phyloP scores from a whole-genome alignment of 1,140 invertebrate species.

The Theocolax elegans region DNA sequence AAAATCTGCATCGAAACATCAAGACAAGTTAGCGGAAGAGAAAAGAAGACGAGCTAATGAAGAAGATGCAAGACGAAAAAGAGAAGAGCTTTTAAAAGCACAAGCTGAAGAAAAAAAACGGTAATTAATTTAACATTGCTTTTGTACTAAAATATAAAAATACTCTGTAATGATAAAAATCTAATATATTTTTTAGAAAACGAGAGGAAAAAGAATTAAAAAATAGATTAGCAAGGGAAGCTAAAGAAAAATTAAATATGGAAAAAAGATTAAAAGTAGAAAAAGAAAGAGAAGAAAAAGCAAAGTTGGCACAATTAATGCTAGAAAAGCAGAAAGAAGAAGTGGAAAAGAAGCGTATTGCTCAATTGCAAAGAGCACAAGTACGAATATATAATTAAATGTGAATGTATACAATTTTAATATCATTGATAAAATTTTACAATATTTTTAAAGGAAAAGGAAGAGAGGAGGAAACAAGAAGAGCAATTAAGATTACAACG shows the following conservation, averaged over 20 bases:
- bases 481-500: constrained; percentile 60
- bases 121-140: constrained; percentile 42
- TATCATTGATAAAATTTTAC: neutral
- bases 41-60: constrained; percentile 51
- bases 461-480: constrained; percentile 65
- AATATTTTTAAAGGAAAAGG: constrained; percentile 59
- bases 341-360: constrained; percentile 56
- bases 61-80: constrained; percentile 60
- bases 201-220: constrained; percentile 72
- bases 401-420: neutral
- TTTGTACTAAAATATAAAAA: neutral
- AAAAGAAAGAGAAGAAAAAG: constrained; percentile 63
- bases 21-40: constrained; percentile 57
- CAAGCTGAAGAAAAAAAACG: constrained; percentile 69
- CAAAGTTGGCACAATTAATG: constrained; percentile 50
- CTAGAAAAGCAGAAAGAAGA: constrained; percentile 61
- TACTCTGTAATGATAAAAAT: neutral
- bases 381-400: constrained; percentile 37
- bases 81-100: constrained; percentile 60
- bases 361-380: constrained; percentile 53
- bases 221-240: constrained; percentile 70
- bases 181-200: constrained; percentile 55
- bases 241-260: constrained; percentile 65
- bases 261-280: constrained; percentile 63
- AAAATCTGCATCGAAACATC: constrained; percentile 51